These are phyloP conservation scores for Cynopterus sphinx DNA, from an alignment of 2,797 vertebrate species.

Conservation along the genomic window DNA sequence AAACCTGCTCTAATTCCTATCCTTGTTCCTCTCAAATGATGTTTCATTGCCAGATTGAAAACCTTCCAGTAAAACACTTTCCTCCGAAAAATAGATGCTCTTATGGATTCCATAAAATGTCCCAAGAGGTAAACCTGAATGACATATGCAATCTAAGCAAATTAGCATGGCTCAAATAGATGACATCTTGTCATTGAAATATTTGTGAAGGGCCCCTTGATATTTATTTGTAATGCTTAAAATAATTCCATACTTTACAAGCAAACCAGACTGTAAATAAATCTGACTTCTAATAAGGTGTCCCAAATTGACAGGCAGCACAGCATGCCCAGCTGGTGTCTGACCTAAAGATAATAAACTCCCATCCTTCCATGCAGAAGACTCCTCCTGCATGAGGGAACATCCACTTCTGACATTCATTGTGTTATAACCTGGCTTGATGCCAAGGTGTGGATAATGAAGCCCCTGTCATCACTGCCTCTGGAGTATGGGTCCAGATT, in stretches of 20 bases:
- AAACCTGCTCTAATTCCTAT: neutral
- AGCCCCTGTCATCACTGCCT: neutral
- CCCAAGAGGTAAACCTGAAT: neutral
- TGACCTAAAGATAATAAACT: neutral
- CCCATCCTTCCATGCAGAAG: neutral
- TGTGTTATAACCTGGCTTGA: neutral
- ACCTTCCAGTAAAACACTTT: neutral
- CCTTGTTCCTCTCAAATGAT: neutral
- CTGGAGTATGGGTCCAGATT: neutral
- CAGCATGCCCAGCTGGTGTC: neutral
- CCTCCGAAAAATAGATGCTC: neutral
- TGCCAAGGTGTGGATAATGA: neutral
- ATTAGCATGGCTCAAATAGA: neutral
- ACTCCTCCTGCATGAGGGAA: neutral
- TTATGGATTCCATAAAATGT: neutral
- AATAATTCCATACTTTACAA: slow-evolving; percentile 47
- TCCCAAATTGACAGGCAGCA: neutral
- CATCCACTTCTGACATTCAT: neutral
- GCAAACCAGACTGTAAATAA: slow-evolving; percentile 23
- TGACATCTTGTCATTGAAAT: neutral
- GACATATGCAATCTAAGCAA: neutral
- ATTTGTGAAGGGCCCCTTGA: neutral
- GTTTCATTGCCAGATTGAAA: neutral
- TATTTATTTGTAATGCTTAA: slow-evolving; percentile 33
- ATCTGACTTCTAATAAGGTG: slow-evolving; percentile 16